phyloP scores from a whole-genome alignment of 2,888 invertebrate species.

The Philonicus albiceps region DNA sequence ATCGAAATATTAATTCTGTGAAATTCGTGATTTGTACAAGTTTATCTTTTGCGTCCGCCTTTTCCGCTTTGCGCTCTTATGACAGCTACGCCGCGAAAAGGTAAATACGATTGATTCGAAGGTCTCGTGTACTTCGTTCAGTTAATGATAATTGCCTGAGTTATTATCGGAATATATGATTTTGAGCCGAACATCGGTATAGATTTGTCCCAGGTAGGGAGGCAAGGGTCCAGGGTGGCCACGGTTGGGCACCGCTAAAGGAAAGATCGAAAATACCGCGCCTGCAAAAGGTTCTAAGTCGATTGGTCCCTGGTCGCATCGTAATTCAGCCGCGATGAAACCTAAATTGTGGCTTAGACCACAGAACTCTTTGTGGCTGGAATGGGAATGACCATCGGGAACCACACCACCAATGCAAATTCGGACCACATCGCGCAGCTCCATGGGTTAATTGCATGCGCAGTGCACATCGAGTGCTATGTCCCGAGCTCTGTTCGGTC shows the following conservation, averaged over 20 bases:
- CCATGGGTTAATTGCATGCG: slow-evolving; percentile 46
- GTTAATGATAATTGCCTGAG: slow-evolving; percentile 32
- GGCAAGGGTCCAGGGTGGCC: neutral
- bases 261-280: neutral
- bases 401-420: slow-evolving; percentile 39
- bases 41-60: slow-evolving; percentile 46
- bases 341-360: slow-evolving; percentile 43
- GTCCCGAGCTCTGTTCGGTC: neutral
- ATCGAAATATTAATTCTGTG: slow-evolving; percentile 46
- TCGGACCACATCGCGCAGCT: slow-evolving; percentile 40
- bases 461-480: slow-evolving; percentile 42
- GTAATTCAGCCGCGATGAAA: slow-evolving; percentile 42
- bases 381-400: neutral
- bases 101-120: slow-evolving; percentile 31
- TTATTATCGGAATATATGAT: slow-evolving; percentile 31
- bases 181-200: neutral
- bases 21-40: slow-evolving; percentile 49
- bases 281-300: neutral
- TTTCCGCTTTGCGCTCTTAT: slow-evolving; percentile 44
- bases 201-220: slow-evolving; percentile 6
- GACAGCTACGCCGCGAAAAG: slow-evolving; percentile 32
- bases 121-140: slow-evolving; percentile 31
- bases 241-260: too few relatives aligned
- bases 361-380: neutral
- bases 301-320: neutral